A percentile compares a stretch with the other conserved stretches of the same genome.
Conservation (phyloP, 2,888 invertebrate species). For the Aricia artaxerxes region DNA sequence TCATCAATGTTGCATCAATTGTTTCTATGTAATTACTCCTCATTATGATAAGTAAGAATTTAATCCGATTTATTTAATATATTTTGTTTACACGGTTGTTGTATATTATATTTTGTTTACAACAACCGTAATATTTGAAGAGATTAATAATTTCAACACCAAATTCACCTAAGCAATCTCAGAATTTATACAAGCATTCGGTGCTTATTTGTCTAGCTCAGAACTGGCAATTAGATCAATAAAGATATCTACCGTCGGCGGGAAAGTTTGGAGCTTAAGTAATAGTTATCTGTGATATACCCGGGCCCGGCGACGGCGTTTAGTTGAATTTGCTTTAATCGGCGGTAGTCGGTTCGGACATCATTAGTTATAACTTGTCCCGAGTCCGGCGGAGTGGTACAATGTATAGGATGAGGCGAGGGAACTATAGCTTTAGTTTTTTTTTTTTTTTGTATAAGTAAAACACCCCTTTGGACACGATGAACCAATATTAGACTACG, state of each 20-base stretch:
- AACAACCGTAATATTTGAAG: background rate
- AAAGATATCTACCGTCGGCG: constrained; percentile 13
- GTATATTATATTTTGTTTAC: too few species aligned
- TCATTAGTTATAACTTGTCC: constrained; percentile 53
- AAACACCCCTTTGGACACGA: too few species aligned
- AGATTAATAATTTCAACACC: background rate
- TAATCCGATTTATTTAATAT: too few species aligned
- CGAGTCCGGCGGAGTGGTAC: constrained; percentile 37
- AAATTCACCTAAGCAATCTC: background rate
- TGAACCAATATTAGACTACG: too few species aligned
- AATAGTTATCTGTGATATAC: constrained; percentile 14
- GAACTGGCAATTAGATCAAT: constrained; percentile 27
- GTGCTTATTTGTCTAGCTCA: constrained; percentile 23
- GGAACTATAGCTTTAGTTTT: background rate
- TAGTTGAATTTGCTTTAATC: constrained; percentile 53
- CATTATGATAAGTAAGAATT: too few species aligned
- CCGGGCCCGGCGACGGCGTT: background rate
- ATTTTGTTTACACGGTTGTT: too few species aligned
- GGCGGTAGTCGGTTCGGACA: constrained; percentile 47
- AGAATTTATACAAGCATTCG: background rate
- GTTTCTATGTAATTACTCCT: too few species aligned
- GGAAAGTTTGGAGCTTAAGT: constrained; percentile 4
- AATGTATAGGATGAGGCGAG: constrained; percentile 32
- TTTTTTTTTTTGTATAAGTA: background rate
- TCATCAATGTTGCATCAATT: too few species aligned